These are phyloP conservation scores for Syrmaticus mikado DNA, from an alignment of 2,113 vertebrate species.

Conservation along the genomic window DNA sequence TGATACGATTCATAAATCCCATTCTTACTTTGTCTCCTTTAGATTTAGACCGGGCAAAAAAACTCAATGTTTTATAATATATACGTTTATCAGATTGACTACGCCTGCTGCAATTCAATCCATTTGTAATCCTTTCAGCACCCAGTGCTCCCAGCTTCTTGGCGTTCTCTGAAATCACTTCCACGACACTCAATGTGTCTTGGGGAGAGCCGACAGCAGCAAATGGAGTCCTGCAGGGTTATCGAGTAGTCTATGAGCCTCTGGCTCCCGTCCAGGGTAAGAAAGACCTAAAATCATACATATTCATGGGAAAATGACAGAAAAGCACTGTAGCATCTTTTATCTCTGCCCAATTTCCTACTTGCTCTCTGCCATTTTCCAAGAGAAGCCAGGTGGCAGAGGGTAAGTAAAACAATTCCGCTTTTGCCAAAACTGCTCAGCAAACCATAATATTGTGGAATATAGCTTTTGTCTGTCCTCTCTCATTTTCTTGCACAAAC, in stretches of 20 bases:
- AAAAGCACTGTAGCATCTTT: neutral
- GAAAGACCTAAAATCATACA: neutral
- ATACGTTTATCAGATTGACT: neutral
- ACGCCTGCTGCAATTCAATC: neutral
- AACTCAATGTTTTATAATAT: neutral
- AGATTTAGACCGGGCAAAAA: neutral
- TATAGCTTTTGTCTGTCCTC: neutral
- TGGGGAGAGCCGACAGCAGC: constrained; percentile 89
- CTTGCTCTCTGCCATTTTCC: neutral
- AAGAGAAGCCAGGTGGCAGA: constrained; percentile 48
- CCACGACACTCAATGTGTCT: constrained; percentile 89
- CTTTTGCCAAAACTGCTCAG: neutral
- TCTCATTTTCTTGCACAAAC: constrained; percentile 10
- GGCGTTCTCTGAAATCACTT: constrained; percentile 92
- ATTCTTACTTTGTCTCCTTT: neutral
- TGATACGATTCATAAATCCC: neutral
- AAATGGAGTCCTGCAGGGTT: constrained; percentile 93
- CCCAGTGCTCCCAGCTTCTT: constrained; percentile 89
- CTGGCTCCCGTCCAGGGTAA: constrained; percentile 90
- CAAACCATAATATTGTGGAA: neutral
- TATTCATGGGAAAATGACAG: neutral
- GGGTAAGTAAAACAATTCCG: constrained; percentile 53
- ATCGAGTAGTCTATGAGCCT: constrained; percentile 92
- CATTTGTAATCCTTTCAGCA: constrained; percentile 75
- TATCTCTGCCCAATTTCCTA: constrained; percentile 39